Evolutionary conservation across 2,113 vertebrate genomes (phyloP), one percentile per base, ranked within the genome.

Genomic region (Leuciscus idus): DNA sequence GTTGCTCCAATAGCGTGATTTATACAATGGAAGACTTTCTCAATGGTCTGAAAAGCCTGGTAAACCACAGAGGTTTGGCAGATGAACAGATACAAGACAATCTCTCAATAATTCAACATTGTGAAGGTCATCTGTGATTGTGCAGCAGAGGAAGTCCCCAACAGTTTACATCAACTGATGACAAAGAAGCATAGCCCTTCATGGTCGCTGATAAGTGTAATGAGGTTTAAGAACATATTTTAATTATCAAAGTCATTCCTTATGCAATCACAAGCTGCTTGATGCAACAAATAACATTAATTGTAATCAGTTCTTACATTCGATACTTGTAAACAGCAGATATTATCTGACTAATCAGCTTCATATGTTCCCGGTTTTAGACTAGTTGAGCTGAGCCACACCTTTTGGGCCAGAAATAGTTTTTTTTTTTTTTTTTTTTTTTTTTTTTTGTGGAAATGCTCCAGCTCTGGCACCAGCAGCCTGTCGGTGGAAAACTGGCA

Each of bases 21-120:
- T 80, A 48, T 61, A 79, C 12, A 76, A 55, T 17, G 30, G 43
- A 64, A 76, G 73, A 2, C 6, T 57, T 72, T 62, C 55, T 23
- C 6, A 8, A 68, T 87, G 80, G 72, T 66, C 64, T 61, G 46
- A 57, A 87, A 89, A 79, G 83, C 50, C 72, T 9, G 3, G 36
- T 64, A 88, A 83, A 84, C 52, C 73, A 50, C 80, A 59, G 28
- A 62, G 50, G 66, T 23, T 70, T 74, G 52, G 81, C 61, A 74
- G 43, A 52, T 43, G 55, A 86, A 86, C 78, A 57, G 36, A 74
- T 75, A 86, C 85, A 88, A 88, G 73, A 57, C 33, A 33, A 73
- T 26, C 2, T 43, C 81, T 88, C 66, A 86, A 86, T 88, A 84
- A 88, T 88, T 88, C 84, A 86, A 52, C 48, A 33, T 79, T 26